phyloP scores from a whole-genome alignment of 1,140 invertebrate species.

The Dinoponera quadriceps region DNA sequence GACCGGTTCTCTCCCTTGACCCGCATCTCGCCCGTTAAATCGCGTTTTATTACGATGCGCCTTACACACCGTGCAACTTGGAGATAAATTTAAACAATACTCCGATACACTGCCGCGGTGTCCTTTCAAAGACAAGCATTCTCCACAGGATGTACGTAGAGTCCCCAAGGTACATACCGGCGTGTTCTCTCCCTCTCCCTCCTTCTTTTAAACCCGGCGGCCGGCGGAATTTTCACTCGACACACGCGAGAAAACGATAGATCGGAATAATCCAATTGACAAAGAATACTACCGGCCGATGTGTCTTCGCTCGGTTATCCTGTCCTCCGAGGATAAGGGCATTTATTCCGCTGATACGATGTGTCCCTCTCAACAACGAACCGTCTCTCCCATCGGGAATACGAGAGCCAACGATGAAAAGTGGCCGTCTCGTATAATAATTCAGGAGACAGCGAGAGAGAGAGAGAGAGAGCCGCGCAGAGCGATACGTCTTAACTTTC shows the following conservation, averaged over 20 bases:
- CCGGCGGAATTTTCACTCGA: neutral
- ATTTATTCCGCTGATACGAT: conserved; percentile 50
- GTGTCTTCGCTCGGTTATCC: conserved; percentile 56
- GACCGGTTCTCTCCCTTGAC: neutral
- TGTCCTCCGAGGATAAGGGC: conserved; percentile 40
- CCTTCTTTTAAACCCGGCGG: neutral
- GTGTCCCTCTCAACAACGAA: conserved; percentile 26
- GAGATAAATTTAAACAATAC: conserved; percentile 14
- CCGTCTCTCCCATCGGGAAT: conserved; percentile 44
- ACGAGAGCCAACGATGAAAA: conserved; percentile 67
- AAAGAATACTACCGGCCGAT: conserved; percentile 60
- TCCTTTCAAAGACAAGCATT: conserved; percentile 1
- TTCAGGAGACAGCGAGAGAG: conserved; percentile 62
- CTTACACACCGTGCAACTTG: neutral
- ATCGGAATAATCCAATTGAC: conserved; percentile 59
- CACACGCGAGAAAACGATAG: neutral
- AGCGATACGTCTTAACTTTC: conserved; percentile 14
- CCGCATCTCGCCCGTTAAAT: neutral
- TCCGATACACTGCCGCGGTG: neutral
- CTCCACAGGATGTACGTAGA: neutral
- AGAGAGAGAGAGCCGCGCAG: no score
- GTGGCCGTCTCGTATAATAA: conserved; percentile 66
- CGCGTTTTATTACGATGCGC: neutral
- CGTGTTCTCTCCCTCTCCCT: no score
- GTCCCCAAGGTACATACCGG: neutral